A percentile compares a stretch with the other conserved stretches of the same genome.
Conservation (phyloP, 2,888 invertebrate genomes). For the Callyntrura guangdongensis region DNA sequence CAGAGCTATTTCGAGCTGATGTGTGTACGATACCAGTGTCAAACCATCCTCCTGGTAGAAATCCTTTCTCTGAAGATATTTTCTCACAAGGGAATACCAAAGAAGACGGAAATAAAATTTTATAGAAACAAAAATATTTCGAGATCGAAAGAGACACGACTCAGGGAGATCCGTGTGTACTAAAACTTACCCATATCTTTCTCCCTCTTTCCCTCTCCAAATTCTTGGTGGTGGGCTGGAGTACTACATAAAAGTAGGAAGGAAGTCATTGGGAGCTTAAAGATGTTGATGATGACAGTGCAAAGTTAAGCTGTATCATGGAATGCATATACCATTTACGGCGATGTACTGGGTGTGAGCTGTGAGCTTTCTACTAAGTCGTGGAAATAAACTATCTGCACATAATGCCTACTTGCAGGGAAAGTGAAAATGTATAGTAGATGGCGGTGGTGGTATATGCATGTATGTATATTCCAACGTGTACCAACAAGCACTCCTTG, state of each 20-base stretch:
- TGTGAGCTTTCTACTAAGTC: slow-evolving; percentile 2
- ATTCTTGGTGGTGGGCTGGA: background rate
- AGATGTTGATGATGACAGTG: slow-evolving; percentile 70
- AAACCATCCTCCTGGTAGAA: slow-evolving; percentile 19
- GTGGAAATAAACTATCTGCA: slow-evolving; percentile 3
- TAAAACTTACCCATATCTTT: slow-evolving; percentile 25
- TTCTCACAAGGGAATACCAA: background rate
- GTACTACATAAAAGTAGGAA: slow-evolving; percentile 41
- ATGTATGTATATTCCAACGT: background rate
- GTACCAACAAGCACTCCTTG: background rate
- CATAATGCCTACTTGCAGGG: background rate
- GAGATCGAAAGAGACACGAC: slow-evolving; percentile 35
- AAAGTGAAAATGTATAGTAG: background rate
- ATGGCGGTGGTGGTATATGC: background rate
- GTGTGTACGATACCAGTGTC: slow-evolving; percentile 33
- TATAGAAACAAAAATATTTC: slow-evolving; percentile 44
- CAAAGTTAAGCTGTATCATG: slow-evolving; percentile 61
- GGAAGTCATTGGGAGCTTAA: slow-evolving; percentile 56
- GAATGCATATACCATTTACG: slow-evolving; percentile 44
- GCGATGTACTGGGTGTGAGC: slow-evolving; percentile 1
- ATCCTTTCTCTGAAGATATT: slow-evolving; percentile 20
- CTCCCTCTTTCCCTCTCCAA: background rate
- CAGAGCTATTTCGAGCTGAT: background rate
- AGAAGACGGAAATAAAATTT: slow-evolving; percentile 32
- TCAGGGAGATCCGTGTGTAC: slow-evolving; percentile 10